phyloP scores from a whole-genome alignment of 2,113 vertebrate species.

The Bos indicus region DNA sequence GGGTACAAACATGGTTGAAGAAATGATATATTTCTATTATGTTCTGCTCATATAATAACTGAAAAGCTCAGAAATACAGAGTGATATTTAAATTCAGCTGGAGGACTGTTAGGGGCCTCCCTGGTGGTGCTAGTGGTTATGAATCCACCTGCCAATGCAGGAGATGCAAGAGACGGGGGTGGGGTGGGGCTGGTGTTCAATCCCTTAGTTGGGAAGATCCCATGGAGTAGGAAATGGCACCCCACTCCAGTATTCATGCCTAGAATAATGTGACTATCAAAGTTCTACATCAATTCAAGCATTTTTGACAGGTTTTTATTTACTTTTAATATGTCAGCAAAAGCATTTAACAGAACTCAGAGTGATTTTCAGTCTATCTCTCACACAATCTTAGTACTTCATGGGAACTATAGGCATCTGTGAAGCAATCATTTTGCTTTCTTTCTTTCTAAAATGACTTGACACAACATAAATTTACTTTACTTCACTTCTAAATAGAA shows the following conservation, averaged over 20 bases:
- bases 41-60: not conserved
- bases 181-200: accelerated
- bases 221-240: not conserved
- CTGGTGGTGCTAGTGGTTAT: not conserved
- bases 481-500: slow-evolving; percentile 21
- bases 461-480: slow-evolving; percentile 27
- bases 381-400: not conserved
- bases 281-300: not conserved
- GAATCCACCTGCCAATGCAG: not conserved
- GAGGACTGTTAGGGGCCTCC: not conserved
- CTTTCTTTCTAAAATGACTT: not conserved
- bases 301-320: not conserved
- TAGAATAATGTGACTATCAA: slow-evolving; percentile 34
- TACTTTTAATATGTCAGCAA: not conserved
- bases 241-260: not conserved
- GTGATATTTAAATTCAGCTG: slow-evolving; percentile 4
- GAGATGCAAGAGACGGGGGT: not conserved
- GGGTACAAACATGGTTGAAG: not conserved
- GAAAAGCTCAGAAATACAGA: not conserved
- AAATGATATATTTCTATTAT: not conserved
- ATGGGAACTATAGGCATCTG: not conserved
- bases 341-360: slow-evolving; percentile 30
- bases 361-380: not conserved
- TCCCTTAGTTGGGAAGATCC: not conserved
- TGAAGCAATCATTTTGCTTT: slow-evolving; percentile 23